Evolutionary conservation across 1,140 invertebrate genomes (phyloP).

Genomic region (Thaumatotibia leucotreta): DNA sequence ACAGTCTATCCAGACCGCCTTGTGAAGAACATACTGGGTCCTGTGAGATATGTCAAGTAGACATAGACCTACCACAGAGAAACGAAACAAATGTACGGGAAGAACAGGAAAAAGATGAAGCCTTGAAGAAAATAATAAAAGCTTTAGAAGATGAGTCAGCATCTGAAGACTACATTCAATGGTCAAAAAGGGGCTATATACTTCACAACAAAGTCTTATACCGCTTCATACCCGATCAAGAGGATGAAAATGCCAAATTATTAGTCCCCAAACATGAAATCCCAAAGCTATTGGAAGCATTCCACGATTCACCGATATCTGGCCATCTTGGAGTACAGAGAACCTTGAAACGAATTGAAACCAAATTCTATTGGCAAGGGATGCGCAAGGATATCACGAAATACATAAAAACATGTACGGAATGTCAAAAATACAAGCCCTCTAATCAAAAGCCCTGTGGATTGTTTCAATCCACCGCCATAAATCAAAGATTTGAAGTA

Average conservation of each 20-base stretch:
- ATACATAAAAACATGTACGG: slow-evolving; percentile 16
- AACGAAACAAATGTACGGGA: neutral
- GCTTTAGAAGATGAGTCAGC: neutral
- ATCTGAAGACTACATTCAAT: neutral
- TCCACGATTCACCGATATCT: neutral
- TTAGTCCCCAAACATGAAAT: neutral
- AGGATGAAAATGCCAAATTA: neutral
- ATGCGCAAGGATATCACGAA: neutral
- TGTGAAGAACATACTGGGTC: too few species aligned
- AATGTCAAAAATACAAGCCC: too few species aligned
- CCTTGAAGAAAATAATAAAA: neutral
- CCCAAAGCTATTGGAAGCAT: neutral
- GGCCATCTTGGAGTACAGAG: neutral
- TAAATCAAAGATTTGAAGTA: too few species aligned
- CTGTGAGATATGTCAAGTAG: too few species aligned
- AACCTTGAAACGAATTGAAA: neutral
- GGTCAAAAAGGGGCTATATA: neutral
- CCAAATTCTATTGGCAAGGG: neutral
- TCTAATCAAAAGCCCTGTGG: slow-evolving; percentile 23
- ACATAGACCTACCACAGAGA: neutral
- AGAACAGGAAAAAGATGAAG: too few species aligned
- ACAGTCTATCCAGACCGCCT: too few species aligned
- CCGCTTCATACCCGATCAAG: neutral
- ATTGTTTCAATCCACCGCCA: slow-evolving; percentile 7
- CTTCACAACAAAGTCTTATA: neutral